These are phyloP conservation scores for Pseudorhiza aurosa DNA, from an alignment of 30 jellyfish, hydroid and myxozoan species.

Conservation along the genomic window DNA sequence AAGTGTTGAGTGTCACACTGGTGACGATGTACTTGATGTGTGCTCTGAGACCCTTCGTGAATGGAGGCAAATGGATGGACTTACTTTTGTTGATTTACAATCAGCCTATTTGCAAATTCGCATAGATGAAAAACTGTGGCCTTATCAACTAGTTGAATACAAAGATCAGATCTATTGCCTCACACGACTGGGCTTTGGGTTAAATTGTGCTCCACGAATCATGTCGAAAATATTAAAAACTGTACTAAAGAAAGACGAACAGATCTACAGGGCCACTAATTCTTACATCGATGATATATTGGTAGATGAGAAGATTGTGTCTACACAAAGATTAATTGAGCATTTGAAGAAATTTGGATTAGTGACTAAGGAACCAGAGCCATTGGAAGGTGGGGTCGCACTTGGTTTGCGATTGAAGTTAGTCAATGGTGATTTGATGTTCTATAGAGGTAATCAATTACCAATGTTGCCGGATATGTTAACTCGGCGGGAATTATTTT, in stretches of 20 bases:
- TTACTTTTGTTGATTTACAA: slow-evolving; percentile 12
- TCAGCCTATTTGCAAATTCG: slow-evolving; percentile 35
- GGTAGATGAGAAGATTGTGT: slow-evolving; percentile 13
- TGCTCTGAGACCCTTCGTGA: slow-evolving; percentile 34
- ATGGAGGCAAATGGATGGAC: slow-evolving; percentile 39
- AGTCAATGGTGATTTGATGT: slow-evolving; percentile 9
- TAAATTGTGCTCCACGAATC: slow-evolving; percentile 30
- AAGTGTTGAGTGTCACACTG: slow-evolving; percentile 14
- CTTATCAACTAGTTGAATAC: slow-evolving; percentile 9
- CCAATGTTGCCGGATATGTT: slow-evolving; percentile 7
- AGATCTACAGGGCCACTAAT: slow-evolving; percentile 1
- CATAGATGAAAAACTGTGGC: slow-evolving; percentile 12
- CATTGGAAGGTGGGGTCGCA: slow-evolving; percentile 28
- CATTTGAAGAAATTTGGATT: slow-evolving; percentile 11
- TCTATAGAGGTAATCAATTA: background rate
- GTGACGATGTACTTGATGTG: slow-evolving; percentile 31
- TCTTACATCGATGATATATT: slow-evolving; percentile 14
- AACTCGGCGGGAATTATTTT: slow-evolving; percentile 17
- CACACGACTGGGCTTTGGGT: slow-evolving; percentile 24
- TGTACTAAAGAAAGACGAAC: background rate
- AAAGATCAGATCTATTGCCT: slow-evolving; percentile 6
- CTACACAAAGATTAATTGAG: background rate
- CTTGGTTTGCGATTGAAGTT: slow-evolving; percentile 28
- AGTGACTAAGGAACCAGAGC: slow-evolving; percentile 40
- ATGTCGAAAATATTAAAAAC: slow-evolving; percentile 10